These are phyloP conservation scores for Excalfactoria chinensis DNA, from an alignment of 2,113 vertebrate species.

Conservation along the genomic window DNA sequence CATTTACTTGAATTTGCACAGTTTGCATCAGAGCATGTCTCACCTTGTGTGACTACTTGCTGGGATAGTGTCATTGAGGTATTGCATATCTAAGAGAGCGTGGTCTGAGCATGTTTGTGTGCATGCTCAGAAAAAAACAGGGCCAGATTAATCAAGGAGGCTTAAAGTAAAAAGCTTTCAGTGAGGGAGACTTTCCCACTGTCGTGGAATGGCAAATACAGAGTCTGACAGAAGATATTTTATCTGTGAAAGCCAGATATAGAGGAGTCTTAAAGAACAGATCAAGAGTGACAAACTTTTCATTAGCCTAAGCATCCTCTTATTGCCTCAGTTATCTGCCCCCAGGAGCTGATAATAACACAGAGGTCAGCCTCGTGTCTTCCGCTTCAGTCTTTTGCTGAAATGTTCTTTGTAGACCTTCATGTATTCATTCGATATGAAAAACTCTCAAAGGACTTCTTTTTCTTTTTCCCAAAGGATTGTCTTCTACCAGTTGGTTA, in stretches of 20 bases:
- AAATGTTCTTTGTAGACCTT: not conserved
- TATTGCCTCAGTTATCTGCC: not conserved
- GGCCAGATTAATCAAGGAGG: not conserved
- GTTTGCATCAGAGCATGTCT: not conserved
- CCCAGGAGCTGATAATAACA: not conserved
- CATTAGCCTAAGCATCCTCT: not conserved
- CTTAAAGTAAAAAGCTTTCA: not conserved
- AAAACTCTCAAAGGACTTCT: not conserved
- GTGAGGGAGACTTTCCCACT: not conserved
- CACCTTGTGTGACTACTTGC: not conserved
- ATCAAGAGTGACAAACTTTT: not conserved
- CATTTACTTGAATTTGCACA: not conserved
- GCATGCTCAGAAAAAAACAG: not conserved
- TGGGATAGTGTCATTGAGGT: not conserved
- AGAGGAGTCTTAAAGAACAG: not conserved
- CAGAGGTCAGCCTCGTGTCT: not conserved
- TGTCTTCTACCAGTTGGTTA: conserved; percentile 50
- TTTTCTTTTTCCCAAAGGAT: not conserved
- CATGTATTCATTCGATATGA: not conserved
- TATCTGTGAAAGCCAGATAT: not conserved
- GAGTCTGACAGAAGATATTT: not conserved
- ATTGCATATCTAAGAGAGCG: not conserved
- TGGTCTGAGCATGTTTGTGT: not conserved
- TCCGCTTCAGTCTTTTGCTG: not conserved
- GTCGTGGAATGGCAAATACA: not conserved